These are phyloP conservation scores for Drosophila leontia DNA, from an alignment of 1,140 invertebrate genomes.

Conservation along the genomic window DNA sequence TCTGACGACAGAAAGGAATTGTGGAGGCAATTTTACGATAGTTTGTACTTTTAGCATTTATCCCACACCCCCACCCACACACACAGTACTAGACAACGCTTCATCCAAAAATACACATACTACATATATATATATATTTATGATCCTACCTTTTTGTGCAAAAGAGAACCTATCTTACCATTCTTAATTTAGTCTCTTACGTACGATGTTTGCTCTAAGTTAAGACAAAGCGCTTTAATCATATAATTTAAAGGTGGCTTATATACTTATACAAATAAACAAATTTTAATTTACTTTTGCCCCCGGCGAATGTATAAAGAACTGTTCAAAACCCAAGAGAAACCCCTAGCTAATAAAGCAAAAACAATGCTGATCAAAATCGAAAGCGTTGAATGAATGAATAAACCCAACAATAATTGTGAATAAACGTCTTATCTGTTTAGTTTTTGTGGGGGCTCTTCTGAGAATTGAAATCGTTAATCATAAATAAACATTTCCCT, in stretches of 20 bases:
- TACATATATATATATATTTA: slow-evolving; percentile 52
- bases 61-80: slow-evolving; percentile 28
- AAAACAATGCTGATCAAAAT: slow-evolving; percentile 5
- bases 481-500: background rate
- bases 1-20: slow-evolving; percentile 24
- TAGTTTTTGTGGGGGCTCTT: background rate
- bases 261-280: slow-evolving; percentile 57
- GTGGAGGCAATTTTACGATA: slow-evolving; percentile 55
- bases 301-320: slow-evolving; percentile 53
- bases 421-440: background rate
- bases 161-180: slow-evolving; percentile 52
- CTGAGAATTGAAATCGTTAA: background rate
- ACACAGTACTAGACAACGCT: slow-evolving; percentile 61
- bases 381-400: slow-evolving; percentile 27
- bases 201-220: slow-evolving; percentile 32
- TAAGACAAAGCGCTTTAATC: slow-evolving; percentile 55
- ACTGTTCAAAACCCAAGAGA: slow-evolving; percentile 39
- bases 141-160: slow-evolving; percentile 53
- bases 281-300: slow-evolving; percentile 39
- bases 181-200: slow-evolving; percentile 53
- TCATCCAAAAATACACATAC: slow-evolving; percentile 62
- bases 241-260: slow-evolving; percentile 67
- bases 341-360: slow-evolving; percentile 51
- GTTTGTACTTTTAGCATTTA: slow-evolving; percentile 56
- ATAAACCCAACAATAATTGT: slow-evolving; percentile 35